Percentiles rank a stretch among this genome's conserved stretches.
Evolutionary conservation across 2,888 invertebrate genomes (phyloP).

Genomic region (Dryadula phaetusa): DNA sequence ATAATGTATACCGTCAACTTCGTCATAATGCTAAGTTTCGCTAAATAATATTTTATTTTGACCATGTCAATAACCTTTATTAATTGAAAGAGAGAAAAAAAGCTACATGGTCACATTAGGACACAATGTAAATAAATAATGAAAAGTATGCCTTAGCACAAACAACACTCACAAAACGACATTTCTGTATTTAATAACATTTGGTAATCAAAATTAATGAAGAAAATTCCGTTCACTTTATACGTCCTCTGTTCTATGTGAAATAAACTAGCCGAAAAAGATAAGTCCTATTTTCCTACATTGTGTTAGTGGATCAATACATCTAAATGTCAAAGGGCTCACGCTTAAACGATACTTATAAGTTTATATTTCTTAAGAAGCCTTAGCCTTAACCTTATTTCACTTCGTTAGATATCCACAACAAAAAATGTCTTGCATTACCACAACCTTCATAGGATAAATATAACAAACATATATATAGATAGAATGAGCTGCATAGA

Average conservation of each 20-base stretch:
- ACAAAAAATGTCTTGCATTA: background rate
- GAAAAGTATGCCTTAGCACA: no score
- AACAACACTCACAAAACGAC: background rate
- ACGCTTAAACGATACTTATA: slow-evolving; percentile 11
- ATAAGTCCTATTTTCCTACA: slow-evolving; percentile 12
- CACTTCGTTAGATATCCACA: background rate
- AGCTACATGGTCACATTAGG: no score
- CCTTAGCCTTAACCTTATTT: background rate
- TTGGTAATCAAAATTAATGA: slow-evolving; percentile 12
- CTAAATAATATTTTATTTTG: background rate
- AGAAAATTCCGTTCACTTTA: slow-evolving; percentile 26
- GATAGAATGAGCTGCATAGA: no score
- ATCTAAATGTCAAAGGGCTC: slow-evolving; percentile 3
- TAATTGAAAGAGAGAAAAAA: background rate
- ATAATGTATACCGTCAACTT: background rate
- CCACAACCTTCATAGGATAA: background rate
- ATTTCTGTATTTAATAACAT: slow-evolving; percentile 5
- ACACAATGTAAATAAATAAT: no score
- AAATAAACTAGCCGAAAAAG: slow-evolving; percentile 18
- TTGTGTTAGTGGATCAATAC: slow-evolving; percentile 9
- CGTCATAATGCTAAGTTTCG: background rate
- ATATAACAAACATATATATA: no score
- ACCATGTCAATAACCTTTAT: background rate
- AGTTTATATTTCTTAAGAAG: background rate
- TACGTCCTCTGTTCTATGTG: slow-evolving; percentile 11